Base-by-base conservation (phyloP, 2,113 vertebrate genomes). In the Gallinago media region DNA sequence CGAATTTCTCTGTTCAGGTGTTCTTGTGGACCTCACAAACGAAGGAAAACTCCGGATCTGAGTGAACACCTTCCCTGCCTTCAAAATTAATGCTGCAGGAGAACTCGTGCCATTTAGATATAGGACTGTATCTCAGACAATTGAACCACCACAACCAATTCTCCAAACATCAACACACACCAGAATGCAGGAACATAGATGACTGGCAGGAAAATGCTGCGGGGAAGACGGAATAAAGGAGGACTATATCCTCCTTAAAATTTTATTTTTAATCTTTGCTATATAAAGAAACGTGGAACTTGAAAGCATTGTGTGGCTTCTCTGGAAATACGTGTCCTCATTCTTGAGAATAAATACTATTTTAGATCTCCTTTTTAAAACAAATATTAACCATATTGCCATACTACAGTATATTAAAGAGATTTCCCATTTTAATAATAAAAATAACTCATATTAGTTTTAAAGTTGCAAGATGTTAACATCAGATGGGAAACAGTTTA, bases 401-500 rank as follows among this genome's bases (percentile, higher is more conserved):
- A 59, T 89, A 61, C 55, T 94, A 76, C 21, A 59, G 56, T 87
- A 76, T 87, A 89, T 80, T 86, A 76, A 95, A 86, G 74, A 46
- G 21, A 74, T 92, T 97, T 97, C 87, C 89, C 78, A 85, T 92
- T 96, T 95, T 91, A 96, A 94, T 93, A 94, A 89, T 94, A 97
- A 96, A 95, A 96, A 96, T 96, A 76, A 56, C 89, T 68, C 65
- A 77, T 92, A 82, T 89, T 96, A 95, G 70, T 95, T 95, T 96
- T 94, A 81, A 94, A 97, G 79, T 96, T 97, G 59, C 92, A 96
- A 97, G 94, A 95, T 96, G 85, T 97, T 95, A 91, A 72, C 88
- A 94, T 97, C 88, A 97, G 92, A 94, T 85, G 81, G 85, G 92
- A 96, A 97, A 91, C 19, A 91, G 93, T 97, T 97, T 95, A 97